Percentiles rank a stretch among this genome's conserved stretches.
Conservation (phyloP, 1,140 invertebrate genomes). For the Tribolium madens region DNA sequence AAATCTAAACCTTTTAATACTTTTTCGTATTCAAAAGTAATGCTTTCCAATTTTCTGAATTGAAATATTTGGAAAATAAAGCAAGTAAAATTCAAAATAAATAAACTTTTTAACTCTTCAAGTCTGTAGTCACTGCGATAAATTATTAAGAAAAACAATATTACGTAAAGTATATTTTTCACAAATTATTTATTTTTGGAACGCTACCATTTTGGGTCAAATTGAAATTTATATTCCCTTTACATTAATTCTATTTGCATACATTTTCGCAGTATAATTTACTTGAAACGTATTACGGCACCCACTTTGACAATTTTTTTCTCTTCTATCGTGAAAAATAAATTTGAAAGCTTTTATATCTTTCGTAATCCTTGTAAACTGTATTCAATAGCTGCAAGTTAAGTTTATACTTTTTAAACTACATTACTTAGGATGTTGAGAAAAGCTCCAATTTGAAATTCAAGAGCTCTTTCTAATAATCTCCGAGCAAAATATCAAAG, state of each 20-base stretch:
- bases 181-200: conserved; percentile 24
- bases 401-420: conserved; percentile 9
- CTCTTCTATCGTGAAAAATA: neutral
- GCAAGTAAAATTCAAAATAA: neutral
- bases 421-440: neutral
- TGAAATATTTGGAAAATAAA: conserved; percentile 2
- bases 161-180: conserved; percentile 2
- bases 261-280: conserved; percentile 19
- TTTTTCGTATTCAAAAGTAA: neutral
- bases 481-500: conserved; percentile 11
- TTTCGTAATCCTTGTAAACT: conserved; percentile 19
- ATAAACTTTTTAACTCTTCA: conserved; percentile 11
- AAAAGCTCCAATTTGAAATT: neutral
- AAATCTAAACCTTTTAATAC: conserved; percentile 7
- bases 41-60: neutral
- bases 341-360: conserved; percentile 13
- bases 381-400: neutral
- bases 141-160: conserved; percentile 14
- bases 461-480: neutral
- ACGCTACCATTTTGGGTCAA: neutral
- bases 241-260: conserved; percentile 31
- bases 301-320: conserved; percentile 24
- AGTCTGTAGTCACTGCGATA: neutral
- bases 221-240: conserved; percentile 29
- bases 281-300: conserved; percentile 8